Base-by-base conservation (phyloP, 2,113 vertebrate species). In the Gavia stellata region DNA sequence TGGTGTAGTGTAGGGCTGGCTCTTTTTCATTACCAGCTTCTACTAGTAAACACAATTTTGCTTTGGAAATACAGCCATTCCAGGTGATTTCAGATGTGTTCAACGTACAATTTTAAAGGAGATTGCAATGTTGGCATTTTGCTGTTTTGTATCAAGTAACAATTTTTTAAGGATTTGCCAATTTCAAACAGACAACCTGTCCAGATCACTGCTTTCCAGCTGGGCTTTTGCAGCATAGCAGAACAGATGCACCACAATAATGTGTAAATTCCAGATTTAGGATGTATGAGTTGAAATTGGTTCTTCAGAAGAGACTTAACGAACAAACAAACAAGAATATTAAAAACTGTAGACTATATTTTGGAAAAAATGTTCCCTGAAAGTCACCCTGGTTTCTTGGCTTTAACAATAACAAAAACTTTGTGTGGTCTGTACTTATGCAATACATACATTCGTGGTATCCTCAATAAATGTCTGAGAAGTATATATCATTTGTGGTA, bases 101-200 rank as follows among this genome's bases (percentile, higher is more conserved):
- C 44, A 71, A 66, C 5, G 24, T 8, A 11, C 3, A 11, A 2
- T 49, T 25, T 40, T 70, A 10, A 49, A 49, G 17, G 19, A 20
- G 0, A 0, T 12, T 29, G n/a, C 6, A 24, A 0, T 21, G 20
- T 44, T 49, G 55, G 7, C 3, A 1, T 12, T 73, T 73, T 29
- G 14, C 34, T 53, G 19, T 2, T 86, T 50, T 61, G 9, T 9
- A 26, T 34, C 21, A 40, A 47, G 38, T 17, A n/a, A 7, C 6
- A 34, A 9, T 14, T 71, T 45, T 45, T 44, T 5, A 47, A 55
- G 26, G 14, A 18, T 55, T 61, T 75, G 10, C 31, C 9, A 8
- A 0, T 62, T 83, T 66, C 17, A 28, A 9, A 28, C 29, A 62
- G 40, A 8, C 34, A 55, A 17, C 84, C 17, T n/a, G 25, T 38